These are phyloP conservation scores for Coilia nasus DNA, from an alignment of 2,797 vertebrate species.

Conservation along the genomic window DNA sequence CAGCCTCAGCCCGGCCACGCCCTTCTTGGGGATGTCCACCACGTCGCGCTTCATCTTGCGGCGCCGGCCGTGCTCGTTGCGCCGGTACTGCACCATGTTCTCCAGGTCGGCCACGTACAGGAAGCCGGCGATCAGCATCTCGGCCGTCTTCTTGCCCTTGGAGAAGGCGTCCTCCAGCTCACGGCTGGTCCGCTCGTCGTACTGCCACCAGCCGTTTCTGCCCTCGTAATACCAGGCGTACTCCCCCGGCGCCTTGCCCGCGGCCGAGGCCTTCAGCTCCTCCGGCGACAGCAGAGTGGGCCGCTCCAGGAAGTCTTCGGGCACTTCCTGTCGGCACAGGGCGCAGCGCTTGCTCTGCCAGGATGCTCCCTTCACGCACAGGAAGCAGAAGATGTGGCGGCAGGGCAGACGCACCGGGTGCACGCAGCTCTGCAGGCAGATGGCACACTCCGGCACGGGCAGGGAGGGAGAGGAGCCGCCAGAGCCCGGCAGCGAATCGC, in stretches of 20 bases:
- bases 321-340: slow-evolving; percentile 94
- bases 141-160: slow-evolving; percentile 92
- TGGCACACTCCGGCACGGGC: slow-evolving; percentile 88
- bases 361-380: slow-evolving; percentile 97
- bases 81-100: slow-evolving; percentile 96
- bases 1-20: slow-evolving; percentile 91
- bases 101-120: slow-evolving; percentile 95
- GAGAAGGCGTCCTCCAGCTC: slow-evolving; percentile 94
- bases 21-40: slow-evolving; percentile 94
- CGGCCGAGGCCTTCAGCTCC: slow-evolving; percentile 89
- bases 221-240: slow-evolving; percentile 97
- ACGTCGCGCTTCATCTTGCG: slow-evolving; percentile 95
- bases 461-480: slow-evolving; percentile 78
- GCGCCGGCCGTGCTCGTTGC: slow-evolving; percentile 91
- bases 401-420: slow-evolving; percentile 95
- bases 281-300: slow-evolving; percentile 91
- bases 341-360: slow-evolving; percentile 97
- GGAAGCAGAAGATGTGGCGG: slow-evolving; percentile 94
- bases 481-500: slow-evolving; percentile 61
- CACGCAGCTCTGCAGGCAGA: slow-evolving; percentile 93
- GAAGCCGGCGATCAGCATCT: slow-evolving; percentile 97
- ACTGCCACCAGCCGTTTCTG: slow-evolving; percentile 99
- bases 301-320: slow-evolving; percentile 94
- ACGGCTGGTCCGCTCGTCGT: slow-evolving; percentile 91
- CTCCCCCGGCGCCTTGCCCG: slow-evolving; percentile 70